A percentile compares a stretch with the other conserved stretches of the same genome.
phyloP scores from a whole-genome alignment of 2,797 vertebrate species.

The Clarias laeviceps region DNA sequence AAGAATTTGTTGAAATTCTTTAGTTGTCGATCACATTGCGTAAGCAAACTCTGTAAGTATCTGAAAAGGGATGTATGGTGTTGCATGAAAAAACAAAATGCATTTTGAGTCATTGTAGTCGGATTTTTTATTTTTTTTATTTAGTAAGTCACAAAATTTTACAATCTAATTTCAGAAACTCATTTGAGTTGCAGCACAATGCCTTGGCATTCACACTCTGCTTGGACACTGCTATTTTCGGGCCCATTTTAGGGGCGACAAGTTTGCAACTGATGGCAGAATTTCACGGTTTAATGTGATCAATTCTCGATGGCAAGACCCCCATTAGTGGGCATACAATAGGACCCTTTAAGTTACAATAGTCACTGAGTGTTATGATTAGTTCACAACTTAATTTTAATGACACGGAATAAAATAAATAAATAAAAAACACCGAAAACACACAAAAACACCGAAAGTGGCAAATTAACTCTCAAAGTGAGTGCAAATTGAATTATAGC shows the following conservation, averaged over 20 bases:
- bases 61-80: background rate
- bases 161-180: constrained; percentile 4
- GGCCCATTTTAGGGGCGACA: background rate
- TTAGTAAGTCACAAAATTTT: constrained; percentile 18
- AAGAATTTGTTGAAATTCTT: constrained; percentile 8
- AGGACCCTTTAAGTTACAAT: background rate
- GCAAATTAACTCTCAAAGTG: background rate
- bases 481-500: background rate
- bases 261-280: constrained; percentile 7
- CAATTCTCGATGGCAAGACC: background rate
- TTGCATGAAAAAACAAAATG: background rate
- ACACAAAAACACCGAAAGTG: background rate
- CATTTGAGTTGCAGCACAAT: background rate
- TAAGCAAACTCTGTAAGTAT: constrained; percentile 41
- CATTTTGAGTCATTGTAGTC: background rate
- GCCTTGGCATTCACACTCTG: background rate
- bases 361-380: background rate
- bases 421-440: background rate
- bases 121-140: background rate
- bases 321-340: background rate
- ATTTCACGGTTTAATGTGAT: constrained; percentile 16
- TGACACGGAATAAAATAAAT: background rate
- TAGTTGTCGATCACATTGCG: constrained; percentile 30
- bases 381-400: background rate
- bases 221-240: background rate